phyloP scores from a whole-genome alignment of 2,797 vertebrate species.

The Emydoidea blandingii region DNA sequence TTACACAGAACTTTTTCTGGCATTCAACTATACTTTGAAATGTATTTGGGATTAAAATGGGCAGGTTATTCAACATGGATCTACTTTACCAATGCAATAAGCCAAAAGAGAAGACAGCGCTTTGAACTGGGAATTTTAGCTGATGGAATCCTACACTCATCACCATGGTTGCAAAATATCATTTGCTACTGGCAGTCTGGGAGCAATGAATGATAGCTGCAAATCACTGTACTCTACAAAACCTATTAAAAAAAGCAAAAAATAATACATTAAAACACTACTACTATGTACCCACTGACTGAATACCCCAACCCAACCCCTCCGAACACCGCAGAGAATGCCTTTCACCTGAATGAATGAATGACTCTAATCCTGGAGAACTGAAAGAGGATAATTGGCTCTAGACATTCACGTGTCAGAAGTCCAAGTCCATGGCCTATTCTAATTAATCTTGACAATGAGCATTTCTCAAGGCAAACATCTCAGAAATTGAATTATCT shows the following conservation, averaged over 20 bases:
- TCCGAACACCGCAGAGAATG: background rate
- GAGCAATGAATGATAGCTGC: background rate
- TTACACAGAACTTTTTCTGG: background rate
- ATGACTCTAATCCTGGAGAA: background rate
- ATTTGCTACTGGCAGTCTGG: background rate
- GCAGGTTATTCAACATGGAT: background rate
- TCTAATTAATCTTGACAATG: constrained; percentile 1
- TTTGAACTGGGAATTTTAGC: background rate
- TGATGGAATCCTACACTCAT: background rate
- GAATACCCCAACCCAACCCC: background rate
- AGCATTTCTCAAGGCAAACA: background rate
- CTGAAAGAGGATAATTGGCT: background rate
- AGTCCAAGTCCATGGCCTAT: background rate
- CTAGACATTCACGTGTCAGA: background rate
- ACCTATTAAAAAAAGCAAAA: background rate
- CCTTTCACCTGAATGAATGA: background rate
- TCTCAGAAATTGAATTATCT: background rate
- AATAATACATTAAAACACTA: background rate
- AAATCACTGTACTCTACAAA: rapidly evolving
- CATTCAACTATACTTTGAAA: background rate
- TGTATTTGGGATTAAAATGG: background rate
- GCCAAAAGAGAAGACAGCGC: background rate
- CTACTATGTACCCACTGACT: rapidly evolving
- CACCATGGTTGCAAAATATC: background rate
- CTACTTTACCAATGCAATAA: constrained; percentile 4